Evolutionary conservation across 1,140 invertebrate genomes (phyloP), one percentile per base, ranked within the genome.

Genomic region (Lasioglossum baleicum): DNA sequence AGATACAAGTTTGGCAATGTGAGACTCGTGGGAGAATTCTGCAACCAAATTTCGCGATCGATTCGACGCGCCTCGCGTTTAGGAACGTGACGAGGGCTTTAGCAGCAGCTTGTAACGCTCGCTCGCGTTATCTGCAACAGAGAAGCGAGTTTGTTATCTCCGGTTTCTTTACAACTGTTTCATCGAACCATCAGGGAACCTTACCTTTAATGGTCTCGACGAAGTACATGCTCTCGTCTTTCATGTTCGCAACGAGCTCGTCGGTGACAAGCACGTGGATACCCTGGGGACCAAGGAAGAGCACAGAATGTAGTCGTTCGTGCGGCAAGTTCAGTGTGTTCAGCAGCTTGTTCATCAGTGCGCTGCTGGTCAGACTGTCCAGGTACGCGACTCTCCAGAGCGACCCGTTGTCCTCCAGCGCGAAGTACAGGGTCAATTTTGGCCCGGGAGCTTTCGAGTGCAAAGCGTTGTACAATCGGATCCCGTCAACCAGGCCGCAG

Each of bases 401-500:
- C 75, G 92, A 93, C 4, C 83, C 79, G 64, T 92, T 93, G 85
- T 95, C 94, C 74, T 96, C 95, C 79, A 96, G 91, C 82, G 96
- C 96, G 63, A 97, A 95, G 90, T 97, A 98, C 22, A 98, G 93
- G 4, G 96, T 97, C 73, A 97, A 93, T 69, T 96, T 95, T 0
- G 97, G 97, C 26, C 95, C 93, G 74, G 97, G 96, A 35, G 94
- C 93, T 94, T 96, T 96, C 68, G 95, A 94, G 82, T 98, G 97
- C 63, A 99, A 92, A 63, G 97, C 96, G 93, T 99, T 99, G 92
- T 96, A 98, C 56, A 99, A 94, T 85, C 98, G 94, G 73, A 99
- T 98, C 17, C 96, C 96, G 92, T 99, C 98, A 70, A 97, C 96
- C 56, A 98, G 92, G 1, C 98, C 98, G 91, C 98, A 98, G 70